Percentiles rank a stretch among this genome's conserved stretches.
Conservation (phyloP, 2,797 vertebrate species). For the Schizopygopsis pylzovi region DNA sequence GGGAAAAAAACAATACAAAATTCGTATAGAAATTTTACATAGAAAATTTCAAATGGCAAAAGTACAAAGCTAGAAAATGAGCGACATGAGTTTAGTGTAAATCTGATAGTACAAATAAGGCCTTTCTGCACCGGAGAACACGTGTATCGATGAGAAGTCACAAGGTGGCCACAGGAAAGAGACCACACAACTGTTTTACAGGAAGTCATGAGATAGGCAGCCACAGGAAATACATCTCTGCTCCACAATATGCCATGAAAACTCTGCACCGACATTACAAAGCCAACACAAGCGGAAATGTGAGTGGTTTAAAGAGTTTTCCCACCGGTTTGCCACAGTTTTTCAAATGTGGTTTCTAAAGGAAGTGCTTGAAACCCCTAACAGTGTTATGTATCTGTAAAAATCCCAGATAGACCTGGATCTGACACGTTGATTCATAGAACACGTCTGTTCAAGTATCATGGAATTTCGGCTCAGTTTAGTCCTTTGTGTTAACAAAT, state of each 20-base stretch:
- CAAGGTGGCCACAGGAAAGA: constrained; percentile 58
- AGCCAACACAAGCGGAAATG: constrained; percentile 21
- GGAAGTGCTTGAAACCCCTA: constrained; percentile 52
- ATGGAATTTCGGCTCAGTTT: constrained; percentile 58
- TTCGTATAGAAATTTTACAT: constrained; percentile 75
- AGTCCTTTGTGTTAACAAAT: constrained; percentile 32
- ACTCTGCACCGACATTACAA: constrained; percentile 49
- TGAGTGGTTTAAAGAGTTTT: constrained; percentile 49
- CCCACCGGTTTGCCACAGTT: constrained; percentile 49
- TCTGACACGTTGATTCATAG: constrained; percentile 25
- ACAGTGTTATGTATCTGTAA: constrained; percentile 54
- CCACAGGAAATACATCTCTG: constrained; percentile 36
- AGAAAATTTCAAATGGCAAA: constrained; percentile 73
- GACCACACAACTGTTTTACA: constrained; percentile 54
- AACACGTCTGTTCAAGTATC: constrained; percentile 56
- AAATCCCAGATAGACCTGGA: constrained; percentile 32
- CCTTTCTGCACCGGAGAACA: constrained; percentile 58
- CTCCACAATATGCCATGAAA: constrained; percentile 51
- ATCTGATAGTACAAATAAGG: constrained; percentile 59
- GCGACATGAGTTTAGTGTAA: constrained; percentile 55
- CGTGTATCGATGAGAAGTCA: constrained; percentile 56
- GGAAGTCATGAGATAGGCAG: constrained; percentile 57
- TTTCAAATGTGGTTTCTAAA: constrained; percentile 48
- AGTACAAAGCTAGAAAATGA: constrained; percentile 73
- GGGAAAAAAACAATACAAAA: constrained; percentile 75